Percentiles rank a stretch among this genome's conserved stretches.
These are phyloP conservation scores for Pelecanoides urinatrix DNA, from an alignment of 2,113 vertebrate genomes.

Conservation along the genomic window DNA sequence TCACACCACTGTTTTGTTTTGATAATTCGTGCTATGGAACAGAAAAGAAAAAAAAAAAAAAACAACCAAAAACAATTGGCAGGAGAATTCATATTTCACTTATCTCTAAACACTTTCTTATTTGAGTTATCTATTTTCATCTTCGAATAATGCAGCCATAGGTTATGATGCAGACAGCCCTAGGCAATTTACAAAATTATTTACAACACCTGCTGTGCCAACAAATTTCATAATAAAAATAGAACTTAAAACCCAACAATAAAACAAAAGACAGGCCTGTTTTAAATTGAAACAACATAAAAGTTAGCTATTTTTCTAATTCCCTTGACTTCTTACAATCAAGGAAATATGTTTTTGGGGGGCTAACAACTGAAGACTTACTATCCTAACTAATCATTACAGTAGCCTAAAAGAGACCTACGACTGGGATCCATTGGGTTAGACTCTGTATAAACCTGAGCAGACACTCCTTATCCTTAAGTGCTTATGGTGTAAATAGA, in stretches of 20 bases:
- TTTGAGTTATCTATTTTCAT: conserved; percentile 33
- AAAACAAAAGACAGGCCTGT: neutral
- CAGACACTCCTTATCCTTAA: neutral
- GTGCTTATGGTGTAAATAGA: neutral
- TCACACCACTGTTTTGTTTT: conserved; percentile 98
- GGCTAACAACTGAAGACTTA: neutral
- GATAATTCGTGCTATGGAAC: conserved; percentile 87
- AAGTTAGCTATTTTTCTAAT: neutral
- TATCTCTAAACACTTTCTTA: conserved; percentile 14
- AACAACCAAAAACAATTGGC: conserved; percentile 19
- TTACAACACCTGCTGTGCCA: neutral
- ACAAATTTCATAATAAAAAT: neutral
- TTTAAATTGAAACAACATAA: neutral
- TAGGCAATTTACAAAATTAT: conserved; percentile 15
- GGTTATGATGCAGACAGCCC: neutral
- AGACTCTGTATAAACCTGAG: neutral
- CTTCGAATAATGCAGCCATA: neutral
- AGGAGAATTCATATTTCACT: conserved; percentile 43
- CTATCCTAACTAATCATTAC: neutral
- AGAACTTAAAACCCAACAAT: neutral
- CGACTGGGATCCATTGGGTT: neutral
- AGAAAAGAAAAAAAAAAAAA: neutral
- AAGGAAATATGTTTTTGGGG: neutral
- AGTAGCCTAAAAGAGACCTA: neutral
- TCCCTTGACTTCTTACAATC: neutral